Evolutionary conservation across 2,888 invertebrate species (phyloP).

Genomic region (Flexamia atlantica): DNA sequence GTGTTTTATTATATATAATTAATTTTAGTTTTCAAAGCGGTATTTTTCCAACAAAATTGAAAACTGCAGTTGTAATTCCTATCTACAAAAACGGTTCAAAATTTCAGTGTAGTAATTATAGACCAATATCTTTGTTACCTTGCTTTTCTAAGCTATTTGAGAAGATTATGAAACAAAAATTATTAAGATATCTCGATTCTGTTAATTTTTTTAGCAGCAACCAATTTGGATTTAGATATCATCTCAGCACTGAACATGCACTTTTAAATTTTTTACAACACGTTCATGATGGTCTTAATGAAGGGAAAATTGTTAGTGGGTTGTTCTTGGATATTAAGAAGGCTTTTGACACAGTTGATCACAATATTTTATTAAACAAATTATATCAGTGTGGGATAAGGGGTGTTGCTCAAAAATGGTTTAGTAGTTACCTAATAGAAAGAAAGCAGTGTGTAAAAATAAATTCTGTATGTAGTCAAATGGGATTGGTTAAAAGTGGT

Average conservation of each 20-base stretch:
- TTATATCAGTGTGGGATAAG: conserved; percentile 57
- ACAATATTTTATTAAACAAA: conserved; percentile 24
- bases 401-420: conserved; percentile 55
- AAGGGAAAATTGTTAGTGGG: not conserved
- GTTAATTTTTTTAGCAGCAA: not conserved
- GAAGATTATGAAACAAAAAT: conserved; percentile 24
- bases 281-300: conserved; percentile 6
- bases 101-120: not conserved
- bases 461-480: conserved; percentile 31
- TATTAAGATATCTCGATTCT: conserved; percentile 5
- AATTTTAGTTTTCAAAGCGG: not conserved
- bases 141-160: not conserved
- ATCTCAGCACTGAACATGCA: conserved; percentile 8
- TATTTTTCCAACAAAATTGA: not conserved
- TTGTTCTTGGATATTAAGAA: conserved; percentile 52
- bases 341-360: conserved; percentile 52
- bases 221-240: conserved; percentile 34
- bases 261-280: not conserved
- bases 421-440: conserved; percentile 61
- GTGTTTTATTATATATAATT: no score
- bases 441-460: conserved; percentile 62
- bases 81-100: not conserved
- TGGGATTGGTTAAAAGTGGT: conserved; percentile 35
- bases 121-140: not conserved
- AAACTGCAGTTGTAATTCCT: not conserved